Percentiles rank a stretch among this genome's conserved stretches.
Evolutionary conservation across 1,140 invertebrate genomes (phyloP).

Genomic region (Drosophila jambulina): DNA sequence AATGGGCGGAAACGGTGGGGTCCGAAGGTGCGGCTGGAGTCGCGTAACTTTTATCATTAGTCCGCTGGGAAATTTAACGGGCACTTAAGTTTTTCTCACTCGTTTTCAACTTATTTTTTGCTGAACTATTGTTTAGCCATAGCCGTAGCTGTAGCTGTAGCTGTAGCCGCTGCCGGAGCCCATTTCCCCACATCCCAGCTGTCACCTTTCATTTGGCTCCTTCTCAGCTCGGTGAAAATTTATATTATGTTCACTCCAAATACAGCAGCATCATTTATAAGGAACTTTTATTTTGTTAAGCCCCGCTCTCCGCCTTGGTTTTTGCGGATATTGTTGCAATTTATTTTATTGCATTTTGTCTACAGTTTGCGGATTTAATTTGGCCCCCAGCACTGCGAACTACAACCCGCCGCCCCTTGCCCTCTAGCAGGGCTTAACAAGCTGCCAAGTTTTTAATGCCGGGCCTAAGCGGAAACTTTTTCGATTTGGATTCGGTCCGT

Average conservation of each 20-base stretch:
- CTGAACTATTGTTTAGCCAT: slow-evolving; percentile 77
- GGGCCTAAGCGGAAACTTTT: slow-evolving; percentile 70
- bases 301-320: slow-evolving; percentile 29
- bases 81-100: slow-evolving; percentile 80
- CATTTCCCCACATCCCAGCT: slow-evolving; percentile 43
- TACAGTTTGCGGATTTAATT: slow-evolving; percentile 80
- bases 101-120: slow-evolving; percentile 74
- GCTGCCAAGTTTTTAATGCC: slow-evolving; percentile 78
- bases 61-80: slow-evolving; percentile 82
- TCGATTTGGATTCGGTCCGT: slow-evolving; percentile 58
- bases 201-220: slow-evolving; percentile 73
- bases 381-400: slow-evolving; percentile 59
- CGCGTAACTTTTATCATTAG: slow-evolving; percentile 83
- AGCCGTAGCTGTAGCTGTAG: slow-evolving; percentile 3
- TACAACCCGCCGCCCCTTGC: slow-evolving; percentile 42
- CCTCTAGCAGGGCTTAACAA: slow-evolving; percentile 54
- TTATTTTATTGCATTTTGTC: slow-evolving; percentile 81
- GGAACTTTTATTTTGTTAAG: slow-evolving; percentile 58
- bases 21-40: slow-evolving; percentile 36
- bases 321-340: slow-evolving; percentile 77
- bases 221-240: slow-evolving; percentile 60
- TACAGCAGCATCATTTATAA: slow-evolving; percentile 71
- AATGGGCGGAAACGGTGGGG: slow-evolving; percentile 23
- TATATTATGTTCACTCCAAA: slow-evolving; percentile 75
- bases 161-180: slow-evolving; percentile 17